A percentile compares a stretch with the other conserved stretches of the same genome.
Evolutionary conservation across 30 jellyfish, hydroid and myxozoan species (phyloP).

Genomic region (Hydractinia symbiolongicarpus): DNA sequence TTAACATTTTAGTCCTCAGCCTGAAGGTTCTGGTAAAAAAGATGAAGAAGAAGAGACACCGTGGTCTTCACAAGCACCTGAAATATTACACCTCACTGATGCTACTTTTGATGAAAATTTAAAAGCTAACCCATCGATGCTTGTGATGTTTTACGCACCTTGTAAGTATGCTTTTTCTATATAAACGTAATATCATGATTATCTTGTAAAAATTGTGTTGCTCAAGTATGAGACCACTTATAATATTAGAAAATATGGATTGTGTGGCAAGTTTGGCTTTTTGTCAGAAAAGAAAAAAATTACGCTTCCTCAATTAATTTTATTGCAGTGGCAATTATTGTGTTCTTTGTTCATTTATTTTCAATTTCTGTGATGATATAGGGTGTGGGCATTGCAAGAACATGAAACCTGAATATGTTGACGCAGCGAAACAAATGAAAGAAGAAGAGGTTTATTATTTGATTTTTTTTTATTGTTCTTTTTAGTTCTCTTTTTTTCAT

Average conservation of each 20-base stretch:
- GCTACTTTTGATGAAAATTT: slow-evolving; percentile 61
- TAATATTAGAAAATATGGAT: too few relatives aligned
- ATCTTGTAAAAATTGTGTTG: neutral
- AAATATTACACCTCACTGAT: slow-evolving; percentile 68
- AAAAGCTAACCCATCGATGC: slow-evolving; percentile 43
- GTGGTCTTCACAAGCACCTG: slow-evolving; percentile 86
- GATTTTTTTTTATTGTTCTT: neutral
- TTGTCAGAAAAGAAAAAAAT: neutral
- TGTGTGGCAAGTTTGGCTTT: too few relatives aligned
- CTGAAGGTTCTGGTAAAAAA: slow-evolving; percentile 46
- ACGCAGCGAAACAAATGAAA: slow-evolving; percentile 67
- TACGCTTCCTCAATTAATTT: neutral
- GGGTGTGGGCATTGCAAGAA: slow-evolving; percentile 98
- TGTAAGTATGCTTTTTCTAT: slow-evolving; percentile 46
- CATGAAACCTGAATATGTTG: slow-evolving; percentile 91
- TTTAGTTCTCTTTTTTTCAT: neutral
- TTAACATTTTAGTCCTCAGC: slow-evolving; percentile 40
- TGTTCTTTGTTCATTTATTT: neutral
- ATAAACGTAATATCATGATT: neutral
- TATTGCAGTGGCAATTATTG: neutral
- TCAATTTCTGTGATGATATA: neutral
- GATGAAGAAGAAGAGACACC: slow-evolving; percentile 61
- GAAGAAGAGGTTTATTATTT: slow-evolving; percentile 60
- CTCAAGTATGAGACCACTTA: neutral
- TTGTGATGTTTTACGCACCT: slow-evolving; percentile 96